These are phyloP conservation scores for Leptocoma aspasia DNA, from an alignment of 2,113 vertebrate species.

Conservation along the genomic window DNA sequence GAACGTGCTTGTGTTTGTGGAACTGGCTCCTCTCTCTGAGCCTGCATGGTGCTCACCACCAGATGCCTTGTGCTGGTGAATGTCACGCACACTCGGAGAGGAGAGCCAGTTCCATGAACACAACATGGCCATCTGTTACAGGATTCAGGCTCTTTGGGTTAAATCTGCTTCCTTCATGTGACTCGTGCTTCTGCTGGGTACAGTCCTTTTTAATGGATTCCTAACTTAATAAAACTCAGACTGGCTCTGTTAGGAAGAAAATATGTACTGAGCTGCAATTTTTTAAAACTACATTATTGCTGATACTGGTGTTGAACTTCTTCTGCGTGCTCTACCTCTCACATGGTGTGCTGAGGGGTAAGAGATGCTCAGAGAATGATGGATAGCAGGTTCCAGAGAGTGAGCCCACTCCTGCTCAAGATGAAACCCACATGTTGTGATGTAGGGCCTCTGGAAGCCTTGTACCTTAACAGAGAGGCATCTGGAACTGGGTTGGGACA, in stretches of 20 bases:
- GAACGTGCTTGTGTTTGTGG: fast-evolving
- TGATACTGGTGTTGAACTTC: background rate
- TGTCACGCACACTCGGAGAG: background rate
- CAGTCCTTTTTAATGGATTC: background rate
- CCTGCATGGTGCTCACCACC: background rate
- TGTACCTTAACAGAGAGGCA: background rate
- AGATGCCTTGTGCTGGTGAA: background rate
- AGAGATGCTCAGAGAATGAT: background rate
- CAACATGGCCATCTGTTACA: background rate
- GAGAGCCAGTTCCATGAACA: background rate
- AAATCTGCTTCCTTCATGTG: background rate
- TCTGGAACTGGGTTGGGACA: background rate
- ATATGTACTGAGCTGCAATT: background rate
- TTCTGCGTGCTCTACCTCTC: background rate
- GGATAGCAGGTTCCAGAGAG: background rate
- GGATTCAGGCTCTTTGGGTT: background rate
- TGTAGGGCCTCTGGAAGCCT: background rate
- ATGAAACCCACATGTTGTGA: background rate
- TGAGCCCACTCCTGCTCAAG: background rate
- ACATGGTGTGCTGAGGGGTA: background rate
- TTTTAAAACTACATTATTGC: background rate
- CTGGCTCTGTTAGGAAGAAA: background rate
- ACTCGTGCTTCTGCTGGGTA: background rate
- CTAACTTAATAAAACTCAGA: background rate
- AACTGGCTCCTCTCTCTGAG: background rate